phyloP scores from a whole-genome alignment of 2,113 vertebrate genomes.

The Pampusana beccarii region DNA sequence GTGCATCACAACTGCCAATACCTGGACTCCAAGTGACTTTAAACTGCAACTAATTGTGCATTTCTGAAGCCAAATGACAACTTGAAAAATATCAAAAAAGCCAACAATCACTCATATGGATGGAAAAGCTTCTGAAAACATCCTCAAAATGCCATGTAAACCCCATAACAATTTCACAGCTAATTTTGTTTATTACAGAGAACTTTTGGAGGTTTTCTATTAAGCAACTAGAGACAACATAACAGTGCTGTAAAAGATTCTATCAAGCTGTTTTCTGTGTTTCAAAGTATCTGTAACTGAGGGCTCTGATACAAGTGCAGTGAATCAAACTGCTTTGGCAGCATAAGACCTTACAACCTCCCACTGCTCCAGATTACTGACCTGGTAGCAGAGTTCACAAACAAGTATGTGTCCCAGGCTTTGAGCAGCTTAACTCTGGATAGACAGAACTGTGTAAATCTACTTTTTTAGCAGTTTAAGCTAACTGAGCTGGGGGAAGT shows the following conservation, averaged over 20 bases:
- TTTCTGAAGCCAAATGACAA: conserved; percentile 28
- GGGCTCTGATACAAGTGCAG: neutral
- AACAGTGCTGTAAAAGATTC: neutral
- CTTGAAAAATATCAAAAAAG: neutral
- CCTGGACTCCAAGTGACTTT: conserved; percentile 20
- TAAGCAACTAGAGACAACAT: neutral
- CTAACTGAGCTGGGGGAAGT: neutral
- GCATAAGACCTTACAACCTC: neutral
- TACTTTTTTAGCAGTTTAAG: neutral
- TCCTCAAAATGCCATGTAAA: conserved; percentile 25
- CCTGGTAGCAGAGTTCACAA: neutral
- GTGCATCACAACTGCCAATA: conserved; percentile 26
- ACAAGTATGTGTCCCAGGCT: accelerated
- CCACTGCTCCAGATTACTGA: neutral
- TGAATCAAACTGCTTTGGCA: neutral
- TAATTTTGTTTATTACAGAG: conserved; percentile 2
- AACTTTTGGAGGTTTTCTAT: neutral
- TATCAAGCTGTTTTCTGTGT: neutral
- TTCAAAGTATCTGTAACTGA: neutral
- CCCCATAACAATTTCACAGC: conserved; percentile 9
- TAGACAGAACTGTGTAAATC: neutral
- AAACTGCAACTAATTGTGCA: neutral
- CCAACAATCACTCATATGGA: neutral
- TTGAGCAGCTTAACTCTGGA: neutral
- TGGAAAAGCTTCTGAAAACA: conserved; percentile 40